Evolutionary conservation across 2,113 vertebrate species (phyloP), one percentile per base, ranked within the genome.

Genomic region (Microcebus murinus): DNA sequence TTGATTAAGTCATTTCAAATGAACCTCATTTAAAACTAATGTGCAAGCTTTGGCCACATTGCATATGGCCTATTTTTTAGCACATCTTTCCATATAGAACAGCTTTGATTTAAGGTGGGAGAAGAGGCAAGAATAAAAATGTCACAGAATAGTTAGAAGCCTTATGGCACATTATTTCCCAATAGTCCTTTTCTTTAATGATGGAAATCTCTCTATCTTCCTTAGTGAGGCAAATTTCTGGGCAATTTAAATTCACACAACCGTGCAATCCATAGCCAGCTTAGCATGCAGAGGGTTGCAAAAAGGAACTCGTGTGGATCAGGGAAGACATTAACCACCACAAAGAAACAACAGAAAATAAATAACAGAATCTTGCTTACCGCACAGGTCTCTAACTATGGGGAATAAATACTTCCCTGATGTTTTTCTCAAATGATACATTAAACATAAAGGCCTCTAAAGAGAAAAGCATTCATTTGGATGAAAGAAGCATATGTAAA

Each of bases 221-320:
- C 74, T 81, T 63, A 93, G 52, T 84, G 87, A 81, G 36, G 81
- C 34, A 94, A 96, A 95, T 92, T 71, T 12, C 3, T 45, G 88
- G 50, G 71, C 63, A 68, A 96, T 89, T 97, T 93, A 89, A 97
- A 97, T 93, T 83, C 91, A 96, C 50, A 93, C 50, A 42, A 45
- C 36, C 63, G 25, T 31, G 29, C 23, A 85, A 73, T 67, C 87
- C 89, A 71, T 36, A 63, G 76, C 48, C 27, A 0, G 91, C n/a
- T 93, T 94, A 70, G 57, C 45, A 77, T 36, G 55, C 85, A 89
- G 73, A 79, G 21, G 50, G 42, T 82, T 29, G 14, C 52, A 73
- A 59, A 93, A 94, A 74, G 84, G 34, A 94, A 80, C 31, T 86
- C 77, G 15, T 7, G 17, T 80, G 65, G n/a, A 93, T 92, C 82